phyloP scores from a whole-genome alignment of 2,888 invertebrate species.

The Drosophila pseudotakahashii region DNA sequence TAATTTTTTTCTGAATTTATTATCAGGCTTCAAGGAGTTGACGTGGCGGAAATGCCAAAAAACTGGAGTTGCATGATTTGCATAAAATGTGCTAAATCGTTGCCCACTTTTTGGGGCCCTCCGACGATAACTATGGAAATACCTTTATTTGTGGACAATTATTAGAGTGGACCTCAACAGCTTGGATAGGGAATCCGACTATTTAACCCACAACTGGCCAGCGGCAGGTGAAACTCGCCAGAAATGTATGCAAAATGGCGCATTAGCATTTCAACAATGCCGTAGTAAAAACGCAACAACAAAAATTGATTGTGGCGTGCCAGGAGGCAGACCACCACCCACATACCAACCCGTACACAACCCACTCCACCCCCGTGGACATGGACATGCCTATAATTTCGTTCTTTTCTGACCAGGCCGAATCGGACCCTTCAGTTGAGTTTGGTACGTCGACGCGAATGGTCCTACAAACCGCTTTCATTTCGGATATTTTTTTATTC shows the following conservation, averaged over 20 bases:
- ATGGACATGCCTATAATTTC: constrained; percentile 66
- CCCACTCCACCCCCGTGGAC: constrained; percentile 25
- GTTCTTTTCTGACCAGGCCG: constrained; percentile 64
- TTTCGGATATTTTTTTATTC: constrained; percentile 4
- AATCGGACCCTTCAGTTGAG: constrained; percentile 57
- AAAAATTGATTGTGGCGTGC: constrained; percentile 71
- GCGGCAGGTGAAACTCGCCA: constrained; percentile 25
- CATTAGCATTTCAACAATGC: constrained; percentile 78
- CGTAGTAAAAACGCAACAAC: constrained; percentile 35
- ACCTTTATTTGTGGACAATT: constrained; percentile 41
- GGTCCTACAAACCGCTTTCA: constrained; percentile 48
- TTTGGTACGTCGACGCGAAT: constrained; percentile 69
- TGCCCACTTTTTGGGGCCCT: constrained; percentile 17
- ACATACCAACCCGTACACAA: constrained; percentile 6
- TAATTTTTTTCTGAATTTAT: constrained; percentile 42
- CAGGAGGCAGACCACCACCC: constrained; percentile 20
- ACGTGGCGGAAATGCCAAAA: constrained; percentile 61
- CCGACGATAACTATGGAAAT: constrained; percentile 10
- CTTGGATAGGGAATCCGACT: not conserved
- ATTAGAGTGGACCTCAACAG: constrained; percentile 44
- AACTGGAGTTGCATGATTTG: constrained; percentile 58
- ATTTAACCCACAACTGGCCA: constrained; percentile 51
- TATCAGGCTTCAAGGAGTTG: constrained; percentile 40
- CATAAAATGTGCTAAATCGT: constrained; percentile 52
- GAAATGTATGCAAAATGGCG: constrained; percentile 77